Evolutionary conservation across 2,888 invertebrate species (phyloP).

Genomic region (Melolontha melolontha): DNA sequence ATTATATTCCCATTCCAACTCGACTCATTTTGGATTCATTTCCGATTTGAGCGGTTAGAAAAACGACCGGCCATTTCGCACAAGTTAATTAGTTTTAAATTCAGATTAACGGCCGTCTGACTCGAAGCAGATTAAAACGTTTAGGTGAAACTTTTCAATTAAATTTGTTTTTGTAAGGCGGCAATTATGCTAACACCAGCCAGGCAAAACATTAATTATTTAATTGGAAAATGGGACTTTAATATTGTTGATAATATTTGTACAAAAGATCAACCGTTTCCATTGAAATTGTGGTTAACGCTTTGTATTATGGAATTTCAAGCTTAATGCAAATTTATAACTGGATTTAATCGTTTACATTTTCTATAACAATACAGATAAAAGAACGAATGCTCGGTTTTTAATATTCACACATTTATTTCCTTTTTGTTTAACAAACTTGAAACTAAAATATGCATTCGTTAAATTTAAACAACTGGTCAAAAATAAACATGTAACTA

Average conservation of each 20-base stretch:
- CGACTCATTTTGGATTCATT: constrained; percentile 48
- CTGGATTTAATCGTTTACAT: no score
- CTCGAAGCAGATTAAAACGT: constrained; percentile 45
- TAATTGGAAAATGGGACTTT: constrained; percentile 24
- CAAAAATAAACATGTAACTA: no score
- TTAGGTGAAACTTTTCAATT: constrained; percentile 43
- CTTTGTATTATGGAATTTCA: neutral
- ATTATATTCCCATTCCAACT: constrained; percentile 38
- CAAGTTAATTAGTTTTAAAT: constrained; percentile 55
- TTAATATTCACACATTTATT: no score
- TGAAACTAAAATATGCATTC: no score
- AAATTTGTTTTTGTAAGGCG: constrained; percentile 22
- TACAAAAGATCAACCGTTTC: neutral
- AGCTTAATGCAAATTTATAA: neutral
- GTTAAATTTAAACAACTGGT: no score
- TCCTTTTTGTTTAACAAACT: no score
- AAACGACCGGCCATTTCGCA: constrained; percentile 51
- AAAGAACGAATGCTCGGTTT: no score
- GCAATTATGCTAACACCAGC: constrained; percentile 5
- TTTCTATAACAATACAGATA: no score
- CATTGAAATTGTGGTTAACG: neutral
- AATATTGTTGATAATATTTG: neutral
- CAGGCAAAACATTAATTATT: constrained; percentile 1
- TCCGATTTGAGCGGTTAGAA: constrained; percentile 53
- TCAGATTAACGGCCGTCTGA: constrained; percentile 51